Percentiles rank a stretch among this genome's conserved stretches.
Evolutionary conservation across 2,888 invertebrate genomes (phyloP).

Genomic region (Adelognathus sp.): DNA sequence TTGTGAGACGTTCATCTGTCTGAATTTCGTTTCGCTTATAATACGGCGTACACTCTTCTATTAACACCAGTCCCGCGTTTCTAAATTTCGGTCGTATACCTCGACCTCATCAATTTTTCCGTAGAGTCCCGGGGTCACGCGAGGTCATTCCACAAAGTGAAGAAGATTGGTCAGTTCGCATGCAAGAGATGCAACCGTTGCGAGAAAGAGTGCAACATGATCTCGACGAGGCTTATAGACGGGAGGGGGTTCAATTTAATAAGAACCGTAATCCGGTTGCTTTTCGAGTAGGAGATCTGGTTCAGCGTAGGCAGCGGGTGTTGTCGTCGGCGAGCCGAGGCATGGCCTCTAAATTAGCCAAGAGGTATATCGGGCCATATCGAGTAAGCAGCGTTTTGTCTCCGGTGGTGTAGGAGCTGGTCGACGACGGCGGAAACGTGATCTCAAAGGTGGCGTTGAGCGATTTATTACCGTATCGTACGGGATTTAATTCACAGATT

Average conservation of each 20-base stretch:
- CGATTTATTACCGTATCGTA: background rate
- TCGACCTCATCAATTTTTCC: background rate
- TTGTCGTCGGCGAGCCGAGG: background rate
- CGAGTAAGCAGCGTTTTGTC: background rate
- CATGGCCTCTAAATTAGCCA: background rate
- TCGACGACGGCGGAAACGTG: background rate
- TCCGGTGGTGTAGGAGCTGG: background rate
- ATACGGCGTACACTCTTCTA: slow-evolving; percentile 53
- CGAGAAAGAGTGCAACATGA: background rate
- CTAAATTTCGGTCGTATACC: slow-evolving; percentile 42
- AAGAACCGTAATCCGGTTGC: too few relatives aligned
- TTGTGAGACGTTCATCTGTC: slow-evolving; percentile 57
- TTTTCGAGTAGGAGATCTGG: background rate
- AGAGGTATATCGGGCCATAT: background rate
- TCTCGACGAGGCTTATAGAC: background rate
- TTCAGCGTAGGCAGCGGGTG: background rate
- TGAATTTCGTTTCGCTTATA: slow-evolving; percentile 55
- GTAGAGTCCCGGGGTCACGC: background rate
- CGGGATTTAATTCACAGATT: too few relatives aligned
- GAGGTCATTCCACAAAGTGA: background rate
- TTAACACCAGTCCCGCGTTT: slow-evolving; percentile 49
- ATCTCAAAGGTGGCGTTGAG: background rate
- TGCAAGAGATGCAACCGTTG: background rate
- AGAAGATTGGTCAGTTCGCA: background rate
- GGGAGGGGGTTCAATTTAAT: background rate